Conservation (phyloP, 2,888 invertebrate species). For the Ormia ochracea region DNA sequence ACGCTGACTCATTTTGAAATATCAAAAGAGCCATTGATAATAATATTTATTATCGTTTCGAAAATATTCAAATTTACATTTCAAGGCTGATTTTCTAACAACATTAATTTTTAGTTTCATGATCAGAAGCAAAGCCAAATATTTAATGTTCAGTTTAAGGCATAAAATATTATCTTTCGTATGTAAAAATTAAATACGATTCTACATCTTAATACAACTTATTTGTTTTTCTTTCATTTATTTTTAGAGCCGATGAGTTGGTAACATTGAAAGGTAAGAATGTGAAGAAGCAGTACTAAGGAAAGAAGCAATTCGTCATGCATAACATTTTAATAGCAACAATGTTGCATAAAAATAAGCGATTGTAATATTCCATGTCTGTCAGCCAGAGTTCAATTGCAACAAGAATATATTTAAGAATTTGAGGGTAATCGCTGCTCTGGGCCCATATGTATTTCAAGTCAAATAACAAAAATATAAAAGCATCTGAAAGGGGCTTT, state of each 20-base stretch:
- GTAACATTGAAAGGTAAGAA: conserved; percentile 37
- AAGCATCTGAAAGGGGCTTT: too few species aligned
- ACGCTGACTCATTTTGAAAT: too few species aligned
- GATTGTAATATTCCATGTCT: too few species aligned
- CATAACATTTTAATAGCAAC: neutral
- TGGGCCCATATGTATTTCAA: too few species aligned
- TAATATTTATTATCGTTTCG: neutral
- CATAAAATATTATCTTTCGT: neutral
- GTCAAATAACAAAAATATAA: too few species aligned
- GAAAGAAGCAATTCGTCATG: neutral
- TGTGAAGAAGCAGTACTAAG: neutral
- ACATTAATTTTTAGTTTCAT: neutral
- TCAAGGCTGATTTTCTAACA: conserved; percentile 24
- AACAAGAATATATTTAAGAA: too few species aligned
- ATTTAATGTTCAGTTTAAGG: neutral
- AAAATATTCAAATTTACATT: neutral
- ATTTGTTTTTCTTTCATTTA: neutral
- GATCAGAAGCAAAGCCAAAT: neutral
- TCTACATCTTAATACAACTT: neutral
- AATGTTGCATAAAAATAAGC: too few species aligned
- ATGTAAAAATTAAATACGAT: neutral
- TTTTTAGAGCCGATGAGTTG: conserved; percentile 42
- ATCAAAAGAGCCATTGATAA: conserved; percentile 34
- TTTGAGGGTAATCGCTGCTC: too few species aligned
- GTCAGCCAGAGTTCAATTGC: too few species aligned